Base-by-base conservation (phyloP, 2,113 vertebrate species). In the Tupaia tana region DNA sequence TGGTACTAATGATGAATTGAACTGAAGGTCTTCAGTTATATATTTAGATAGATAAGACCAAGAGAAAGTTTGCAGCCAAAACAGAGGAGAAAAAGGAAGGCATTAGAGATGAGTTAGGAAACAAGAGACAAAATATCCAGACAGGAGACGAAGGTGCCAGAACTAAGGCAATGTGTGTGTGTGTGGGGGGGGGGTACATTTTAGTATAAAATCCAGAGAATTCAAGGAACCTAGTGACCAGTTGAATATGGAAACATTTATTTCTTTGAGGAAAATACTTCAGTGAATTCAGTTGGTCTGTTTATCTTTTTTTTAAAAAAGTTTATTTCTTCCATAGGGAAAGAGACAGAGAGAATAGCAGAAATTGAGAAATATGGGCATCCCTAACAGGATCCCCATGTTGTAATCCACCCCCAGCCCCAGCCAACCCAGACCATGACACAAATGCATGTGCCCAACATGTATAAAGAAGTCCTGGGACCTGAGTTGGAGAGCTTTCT, bases 271-370 rank as follows among this genome's bases (percentile, higher is more conserved):
- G 56, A 80, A 78, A 25, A 80, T 58, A 15, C 52, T 77, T 81
- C 86, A 58, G 52, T 71, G 19, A 58, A 85, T 64, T 91, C 79
- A 79, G 11, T 9, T 64, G 58, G 27, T 63, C 71, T 89, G 27
- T 74, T 80, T 71, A 71, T 52, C 61, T 80, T 86, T 95, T 73
- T 86, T n/a, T n/a, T n/a, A n/a, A n/a, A n/a, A n/a, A n/a, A n/a
- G n/a, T n/a, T n/a, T n/a, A n/a, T n/a, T n/a, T n/a, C n/a, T n/a
- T n/a, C n/a, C n/a, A n/a, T n/a, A n/a, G n/a, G n/a, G n/a, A n/a
- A n/a, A n/a, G n/a, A n/a, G n/a, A n/a, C n/a, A n/a, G n/a, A n/a
- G n/a, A n/a, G n/a, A n/a, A n/a, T n/a, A n/a, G n/a, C 43, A 43
- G 43, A 43, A 43, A 43, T 43, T 43, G 43, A 43, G 43, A 43